A percentile compares a stretch with the other conserved stretches of the same genome.
These are phyloP conservation scores for Cheilosia grossa DNA, from an alignment of 2,888 invertebrate species.

Conservation along the genomic window DNA sequence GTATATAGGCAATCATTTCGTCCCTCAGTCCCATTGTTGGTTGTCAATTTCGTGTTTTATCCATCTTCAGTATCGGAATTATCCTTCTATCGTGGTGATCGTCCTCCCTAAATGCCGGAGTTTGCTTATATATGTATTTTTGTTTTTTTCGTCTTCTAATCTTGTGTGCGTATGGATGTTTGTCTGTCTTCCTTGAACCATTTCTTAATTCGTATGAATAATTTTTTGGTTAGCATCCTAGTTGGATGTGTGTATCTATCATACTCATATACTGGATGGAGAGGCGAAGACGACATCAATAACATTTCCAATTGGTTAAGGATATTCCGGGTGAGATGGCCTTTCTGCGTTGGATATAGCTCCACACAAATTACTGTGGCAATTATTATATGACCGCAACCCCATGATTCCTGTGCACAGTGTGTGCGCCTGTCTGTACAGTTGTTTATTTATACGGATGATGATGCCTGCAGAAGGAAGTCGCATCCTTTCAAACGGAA, in stretches of 20 bases:
- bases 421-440: constrained; percentile 13
- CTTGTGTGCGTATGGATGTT: constrained; percentile 16
- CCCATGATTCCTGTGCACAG: constrained; percentile 45
- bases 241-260: constrained; percentile 26
- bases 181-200: constrained; percentile 40
- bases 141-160: constrained; percentile 8
- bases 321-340: constrained; percentile 62
- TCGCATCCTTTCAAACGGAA: constrained; percentile 69
- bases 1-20: constrained; percentile 75
- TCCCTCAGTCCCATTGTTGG: constrained; percentile 74
- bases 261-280: background rate
- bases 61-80: constrained; percentile 73
- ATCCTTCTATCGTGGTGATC: constrained; percentile 50
- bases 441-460: constrained; percentile 60
- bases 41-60: constrained; percentile 75
- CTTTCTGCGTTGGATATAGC: constrained; percentile 59
- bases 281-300: constrained; percentile 61
- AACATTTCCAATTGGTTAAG: constrained; percentile 72
- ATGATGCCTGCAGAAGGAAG: constrained; percentile 57
- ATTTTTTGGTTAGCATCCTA: constrained; percentile 60
- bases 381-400: constrained; percentile 73
- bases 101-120: constrained; percentile 50
- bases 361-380: constrained; percentile 74
- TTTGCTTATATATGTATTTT: constrained; percentile 33
- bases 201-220: constrained; percentile 74